Conservation (phyloP, 2,113 vertebrate species). For the Balaeniceps rex region DNA sequence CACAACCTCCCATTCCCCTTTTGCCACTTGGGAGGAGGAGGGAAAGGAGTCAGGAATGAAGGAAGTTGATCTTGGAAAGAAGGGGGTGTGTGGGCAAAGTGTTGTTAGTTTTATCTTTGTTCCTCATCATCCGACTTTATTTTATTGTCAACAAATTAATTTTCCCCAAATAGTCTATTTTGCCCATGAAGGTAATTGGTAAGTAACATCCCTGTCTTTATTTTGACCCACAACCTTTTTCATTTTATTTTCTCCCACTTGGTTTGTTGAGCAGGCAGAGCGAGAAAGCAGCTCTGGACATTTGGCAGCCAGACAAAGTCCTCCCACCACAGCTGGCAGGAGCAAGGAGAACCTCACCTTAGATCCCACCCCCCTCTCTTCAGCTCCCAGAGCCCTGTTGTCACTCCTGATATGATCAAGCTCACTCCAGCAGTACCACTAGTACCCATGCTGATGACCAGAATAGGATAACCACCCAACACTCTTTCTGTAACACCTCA, state of each 20-base stretch:
- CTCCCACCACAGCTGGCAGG: too few relatives aligned
- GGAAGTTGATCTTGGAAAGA: background rate
- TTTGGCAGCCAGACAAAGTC: background rate
- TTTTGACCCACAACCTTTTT: background rate
- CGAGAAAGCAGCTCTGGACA: accelerated
- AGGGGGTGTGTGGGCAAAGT: background rate
- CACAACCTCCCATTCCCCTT: background rate
- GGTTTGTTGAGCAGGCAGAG: background rate
- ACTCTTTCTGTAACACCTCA: background rate
- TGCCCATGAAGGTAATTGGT: background rate
- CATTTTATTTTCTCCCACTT: background rate
- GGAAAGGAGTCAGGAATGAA: background rate
- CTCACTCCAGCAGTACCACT: background rate
- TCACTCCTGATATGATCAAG: background rate
- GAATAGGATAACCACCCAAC: background rate
- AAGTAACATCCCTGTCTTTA: background rate
- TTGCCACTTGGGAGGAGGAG: accelerated
- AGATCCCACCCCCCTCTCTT: background rate
- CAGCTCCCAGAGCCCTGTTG: background rate
- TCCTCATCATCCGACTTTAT: background rate
- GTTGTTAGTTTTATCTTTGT: background rate
- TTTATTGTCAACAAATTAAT: background rate
- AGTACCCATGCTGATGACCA: background rate
- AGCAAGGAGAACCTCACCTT: background rate
- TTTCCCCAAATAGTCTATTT: background rate